A percentile compares a stretch with the other conserved stretches of the same genome.
Conservation (phyloP, 2,113 vertebrate species). For the Phyllostomus discolor region DNA sequence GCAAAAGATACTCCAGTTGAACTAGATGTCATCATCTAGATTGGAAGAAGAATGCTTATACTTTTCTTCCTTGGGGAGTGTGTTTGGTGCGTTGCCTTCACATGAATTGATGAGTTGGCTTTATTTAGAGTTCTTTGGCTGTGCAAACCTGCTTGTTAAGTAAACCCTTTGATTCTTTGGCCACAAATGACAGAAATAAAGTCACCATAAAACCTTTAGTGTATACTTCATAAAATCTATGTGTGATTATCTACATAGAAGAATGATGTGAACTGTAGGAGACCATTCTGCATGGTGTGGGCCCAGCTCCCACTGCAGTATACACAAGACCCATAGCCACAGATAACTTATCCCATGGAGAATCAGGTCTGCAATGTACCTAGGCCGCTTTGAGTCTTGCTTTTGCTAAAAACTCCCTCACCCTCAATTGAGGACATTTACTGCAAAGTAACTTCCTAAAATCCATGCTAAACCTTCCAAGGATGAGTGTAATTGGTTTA, state of each 20-base stretch:
- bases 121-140: accelerated
- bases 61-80: neutral
- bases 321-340: too few relatives aligned
- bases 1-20: neutral
- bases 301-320: too few relatives aligned
- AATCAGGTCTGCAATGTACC: too few relatives aligned
- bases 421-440: too few relatives aligned
- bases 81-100: neutral
- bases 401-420: too few relatives aligned
- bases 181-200: neutral
- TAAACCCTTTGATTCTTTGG: neutral
- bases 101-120: accelerated
- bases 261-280: neutral
- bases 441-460: too few relatives aligned
- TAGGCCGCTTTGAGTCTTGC: too few relatives aligned
- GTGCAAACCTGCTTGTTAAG: neutral
- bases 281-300: too few relatives aligned
- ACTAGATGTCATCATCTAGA: neutral
- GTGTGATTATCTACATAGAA: neutral
- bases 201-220: neutral
- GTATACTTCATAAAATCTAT: neutral
- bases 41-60: neutral
- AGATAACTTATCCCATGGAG: too few relatives aligned
- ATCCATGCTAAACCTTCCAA: too few relatives aligned
- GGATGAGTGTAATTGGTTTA: too few relatives aligned